These are phyloP conservation scores for Acanthurus leucopareius DNA, from an alignment of 2,797 vertebrate genomes.

Conservation along the genomic window DNA sequence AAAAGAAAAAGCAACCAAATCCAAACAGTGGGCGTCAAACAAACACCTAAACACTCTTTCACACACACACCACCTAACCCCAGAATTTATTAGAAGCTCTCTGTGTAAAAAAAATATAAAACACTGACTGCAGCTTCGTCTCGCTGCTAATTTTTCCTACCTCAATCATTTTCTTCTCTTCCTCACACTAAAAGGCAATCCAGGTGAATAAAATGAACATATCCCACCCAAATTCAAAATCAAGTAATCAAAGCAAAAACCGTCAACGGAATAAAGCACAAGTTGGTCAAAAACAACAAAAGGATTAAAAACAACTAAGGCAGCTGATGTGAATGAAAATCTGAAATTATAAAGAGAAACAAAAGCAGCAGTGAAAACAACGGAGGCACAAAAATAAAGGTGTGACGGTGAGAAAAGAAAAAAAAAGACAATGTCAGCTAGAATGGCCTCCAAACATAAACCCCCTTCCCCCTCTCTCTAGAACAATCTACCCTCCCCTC, in stretches of 20 bases:
- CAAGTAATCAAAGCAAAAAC: constrained; percentile 36
- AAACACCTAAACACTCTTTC: constrained; percentile 11
- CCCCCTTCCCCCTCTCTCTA: constrained; percentile 53
- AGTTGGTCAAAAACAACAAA: constrained; percentile 26
- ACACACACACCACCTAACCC: constrained; percentile 24
- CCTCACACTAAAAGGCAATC: constrained; percentile 77
- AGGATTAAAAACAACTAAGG: constrained; percentile 51
- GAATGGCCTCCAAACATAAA: constrained; percentile 68
- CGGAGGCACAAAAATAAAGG: constrained; percentile 75
- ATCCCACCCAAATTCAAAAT: constrained; percentile 42
- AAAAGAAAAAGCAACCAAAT: constrained; percentile 42
- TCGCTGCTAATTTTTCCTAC: constrained; percentile 20
- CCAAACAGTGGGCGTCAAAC: constrained; percentile 25
- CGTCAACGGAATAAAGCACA: constrained; percentile 53
- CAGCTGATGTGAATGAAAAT: constrained; percentile 39
- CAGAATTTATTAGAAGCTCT: constrained; percentile 37
- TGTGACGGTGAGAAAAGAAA: constrained; percentile 60
- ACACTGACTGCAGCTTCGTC: constrained; percentile 16
- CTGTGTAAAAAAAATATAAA: constrained; percentile 6
- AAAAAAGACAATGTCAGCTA: constrained; percentile 66
- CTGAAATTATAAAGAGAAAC: constrained; percentile 35
- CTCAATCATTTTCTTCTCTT: constrained; percentile 17
- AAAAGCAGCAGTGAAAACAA: constrained; percentile 70
- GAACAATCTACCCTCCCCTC: constrained; percentile 70
- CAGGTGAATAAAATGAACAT: constrained; percentile 70